These are phyloP conservation scores for Turnix velox DNA, from an alignment of 2,113 vertebrate genomes.

Conservation along the genomic window DNA sequence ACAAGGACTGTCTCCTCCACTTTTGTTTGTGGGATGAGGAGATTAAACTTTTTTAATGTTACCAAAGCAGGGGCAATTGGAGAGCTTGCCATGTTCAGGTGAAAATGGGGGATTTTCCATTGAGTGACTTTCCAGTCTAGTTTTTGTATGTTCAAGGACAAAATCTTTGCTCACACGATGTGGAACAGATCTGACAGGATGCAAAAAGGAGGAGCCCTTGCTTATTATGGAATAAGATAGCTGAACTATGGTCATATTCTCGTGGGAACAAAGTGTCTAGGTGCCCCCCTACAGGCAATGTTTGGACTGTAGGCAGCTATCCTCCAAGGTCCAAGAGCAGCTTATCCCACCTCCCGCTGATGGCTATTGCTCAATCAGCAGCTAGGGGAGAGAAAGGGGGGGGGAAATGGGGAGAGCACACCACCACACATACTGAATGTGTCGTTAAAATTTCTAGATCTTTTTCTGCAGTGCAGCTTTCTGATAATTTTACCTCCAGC, in stretches of 20 bases:
- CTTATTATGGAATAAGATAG: not conserved
- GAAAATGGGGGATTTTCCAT: not conserved
- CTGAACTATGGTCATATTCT: no score
- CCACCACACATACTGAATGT: rapidly evolving
- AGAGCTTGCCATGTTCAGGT: not conserved
- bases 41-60: not conserved
- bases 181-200: not conserved
- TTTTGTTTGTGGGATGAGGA: not conserved
- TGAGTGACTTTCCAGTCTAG: not conserved
- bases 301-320: no score
- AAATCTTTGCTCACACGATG: not conserved
- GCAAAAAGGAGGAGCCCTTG: not conserved
- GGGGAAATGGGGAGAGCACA: no score
- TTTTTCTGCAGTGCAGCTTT: not conserved
- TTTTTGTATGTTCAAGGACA: not conserved
- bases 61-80: not conserved
- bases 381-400: no score
- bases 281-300: no score
- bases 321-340: no score
- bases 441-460: not conserved
- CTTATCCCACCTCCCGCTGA: no score
- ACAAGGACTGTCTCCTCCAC: not conserved
- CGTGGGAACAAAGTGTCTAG: no score
- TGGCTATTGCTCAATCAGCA: no score
- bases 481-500: not conserved